Conservation (phyloP, 2,888 invertebrate species). For the Drosophila neonasuta region DNA sequence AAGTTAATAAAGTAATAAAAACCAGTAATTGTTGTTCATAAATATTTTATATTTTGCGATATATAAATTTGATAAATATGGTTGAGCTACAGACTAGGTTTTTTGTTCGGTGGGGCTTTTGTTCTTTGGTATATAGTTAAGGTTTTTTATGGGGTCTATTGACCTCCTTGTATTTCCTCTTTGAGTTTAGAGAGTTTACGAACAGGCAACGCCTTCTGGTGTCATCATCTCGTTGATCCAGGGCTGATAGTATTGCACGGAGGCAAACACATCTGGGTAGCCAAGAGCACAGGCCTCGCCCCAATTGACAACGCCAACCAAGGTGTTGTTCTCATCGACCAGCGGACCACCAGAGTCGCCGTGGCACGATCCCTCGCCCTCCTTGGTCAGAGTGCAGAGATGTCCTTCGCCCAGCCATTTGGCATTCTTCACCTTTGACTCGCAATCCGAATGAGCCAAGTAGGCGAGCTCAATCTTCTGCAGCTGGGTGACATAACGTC, state of each 20-base stretch:
- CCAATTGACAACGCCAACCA: slow-evolving; percentile 81
- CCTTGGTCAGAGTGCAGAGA: slow-evolving; percentile 84
- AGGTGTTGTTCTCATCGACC: slow-evolving; percentile 62
- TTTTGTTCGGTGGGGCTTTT: slow-evolving; percentile 45
- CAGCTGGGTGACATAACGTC: slow-evolving; percentile 83
- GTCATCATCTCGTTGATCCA: slow-evolving; percentile 75
- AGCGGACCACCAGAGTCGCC: slow-evolving; percentile 81
- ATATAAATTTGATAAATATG: neutral
- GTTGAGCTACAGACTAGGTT: neutral
- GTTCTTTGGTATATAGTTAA: slow-evolving; percentile 7
- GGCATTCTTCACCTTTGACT: slow-evolving; percentile 82
- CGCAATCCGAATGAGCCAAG: slow-evolving; percentile 82
- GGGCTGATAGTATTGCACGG: slow-evolving; percentile 73
- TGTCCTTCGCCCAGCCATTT: slow-evolving; percentile 84
- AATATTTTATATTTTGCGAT: slow-evolving; percentile 3
- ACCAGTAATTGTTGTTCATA: slow-evolving; percentile 6
- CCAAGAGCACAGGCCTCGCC: slow-evolving; percentile 81
- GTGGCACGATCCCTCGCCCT: slow-evolving; percentile 83
- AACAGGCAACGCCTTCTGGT: slow-evolving; percentile 49
- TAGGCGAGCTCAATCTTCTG: slow-evolving; percentile 84
- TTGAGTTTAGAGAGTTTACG: slow-evolving; percentile 5
- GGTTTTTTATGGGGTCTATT: neutral
- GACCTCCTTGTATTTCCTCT: slow-evolving; percentile 5
- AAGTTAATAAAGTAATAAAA: slow-evolving; percentile 39
- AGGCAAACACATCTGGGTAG: slow-evolving; percentile 80